Percentiles rank a stretch among this genome's conserved stretches.
phyloP scores from a whole-genome alignment of 2,113 vertebrate species.

The Campylomormyrus tamandua region DNA sequence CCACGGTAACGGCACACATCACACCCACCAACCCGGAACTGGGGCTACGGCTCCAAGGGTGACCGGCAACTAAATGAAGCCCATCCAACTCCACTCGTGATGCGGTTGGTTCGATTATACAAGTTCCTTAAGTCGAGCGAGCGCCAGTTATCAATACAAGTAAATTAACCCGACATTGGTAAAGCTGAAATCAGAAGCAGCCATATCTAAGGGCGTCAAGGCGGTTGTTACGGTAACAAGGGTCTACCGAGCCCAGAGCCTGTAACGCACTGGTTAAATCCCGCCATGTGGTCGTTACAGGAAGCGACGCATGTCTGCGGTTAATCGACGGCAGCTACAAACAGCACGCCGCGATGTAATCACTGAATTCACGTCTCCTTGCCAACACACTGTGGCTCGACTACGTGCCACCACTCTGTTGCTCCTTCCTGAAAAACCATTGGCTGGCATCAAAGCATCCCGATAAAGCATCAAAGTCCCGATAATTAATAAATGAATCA shows the following conservation, averaged over 20 bases:
- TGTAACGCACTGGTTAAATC: neutral
- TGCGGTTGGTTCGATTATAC: neutral
- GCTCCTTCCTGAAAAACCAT: neutral
- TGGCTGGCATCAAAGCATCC: neutral
- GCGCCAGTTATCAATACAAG: neutral
- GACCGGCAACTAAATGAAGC: neutral
- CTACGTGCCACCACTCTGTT: neutral
- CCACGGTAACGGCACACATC: neutral
- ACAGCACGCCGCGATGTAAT: neutral
- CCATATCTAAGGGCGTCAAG: neutral
- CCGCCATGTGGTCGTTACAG: neutral
- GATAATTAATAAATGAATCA: neutral
- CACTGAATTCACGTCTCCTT: neutral
- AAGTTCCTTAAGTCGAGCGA: neutral
- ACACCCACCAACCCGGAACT: neutral
- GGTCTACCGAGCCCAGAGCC: neutral
- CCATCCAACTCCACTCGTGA: neutral
- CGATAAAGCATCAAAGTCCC: neutral
- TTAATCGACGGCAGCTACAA: neutral
- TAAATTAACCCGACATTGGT: neutral
- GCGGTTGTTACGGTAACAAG: neutral
- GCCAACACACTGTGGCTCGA: neutral
- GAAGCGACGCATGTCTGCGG: neutral
- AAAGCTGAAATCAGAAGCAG: neutral
- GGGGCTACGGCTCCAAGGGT: neutral